These are phyloP conservation scores for Enteromius trimaculatus DNA, from an alignment of 2,797 vertebrate species.

Conservation along the genomic window DNA sequence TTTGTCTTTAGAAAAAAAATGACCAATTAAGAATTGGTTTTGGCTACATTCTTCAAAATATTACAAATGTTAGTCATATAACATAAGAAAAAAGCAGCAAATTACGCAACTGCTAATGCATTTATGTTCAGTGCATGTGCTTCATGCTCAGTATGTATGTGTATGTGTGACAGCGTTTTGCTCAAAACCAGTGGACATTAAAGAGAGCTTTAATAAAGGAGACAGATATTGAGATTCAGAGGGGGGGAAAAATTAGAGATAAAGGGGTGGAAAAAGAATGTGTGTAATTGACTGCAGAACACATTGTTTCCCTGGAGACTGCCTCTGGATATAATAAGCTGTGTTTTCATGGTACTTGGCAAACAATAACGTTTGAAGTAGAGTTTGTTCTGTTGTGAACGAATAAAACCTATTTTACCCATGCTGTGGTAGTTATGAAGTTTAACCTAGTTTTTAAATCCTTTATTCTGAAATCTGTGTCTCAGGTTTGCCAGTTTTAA, in stretches of 20 bases:
- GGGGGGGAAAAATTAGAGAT: neutral
- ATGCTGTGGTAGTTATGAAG: slow-evolving; percentile 9
- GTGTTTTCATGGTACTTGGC: slow-evolving; percentile 26
- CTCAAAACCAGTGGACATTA: neutral
- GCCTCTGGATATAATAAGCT: neutral
- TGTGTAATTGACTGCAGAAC: slow-evolving; percentile 31
- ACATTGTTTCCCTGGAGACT: slow-evolving; percentile 46
- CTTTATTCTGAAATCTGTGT: neutral
- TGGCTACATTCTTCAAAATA: too few relatives aligned
- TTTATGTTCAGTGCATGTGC: neutral
- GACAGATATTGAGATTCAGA: neutral
- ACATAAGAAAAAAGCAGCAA: too few relatives aligned
- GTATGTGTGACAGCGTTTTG: neutral
- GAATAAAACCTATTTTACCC: slow-evolving; percentile 12
- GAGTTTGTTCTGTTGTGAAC: slow-evolving; percentile 11
- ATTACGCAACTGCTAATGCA: neutral
- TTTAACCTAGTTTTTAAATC: neutral
- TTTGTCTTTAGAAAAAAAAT: too few relatives aligned
- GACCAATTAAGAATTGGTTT: too few relatives aligned
- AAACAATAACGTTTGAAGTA: neutral
- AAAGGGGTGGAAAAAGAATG: neutral
- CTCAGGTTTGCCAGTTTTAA: neutral
- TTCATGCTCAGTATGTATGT: too few relatives aligned
- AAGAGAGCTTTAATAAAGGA: neutral
- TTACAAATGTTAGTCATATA: too few relatives aligned